Base-by-base conservation (phyloP, 1,140 invertebrate genomes). In the Drosophila chauvacae region DNA sequence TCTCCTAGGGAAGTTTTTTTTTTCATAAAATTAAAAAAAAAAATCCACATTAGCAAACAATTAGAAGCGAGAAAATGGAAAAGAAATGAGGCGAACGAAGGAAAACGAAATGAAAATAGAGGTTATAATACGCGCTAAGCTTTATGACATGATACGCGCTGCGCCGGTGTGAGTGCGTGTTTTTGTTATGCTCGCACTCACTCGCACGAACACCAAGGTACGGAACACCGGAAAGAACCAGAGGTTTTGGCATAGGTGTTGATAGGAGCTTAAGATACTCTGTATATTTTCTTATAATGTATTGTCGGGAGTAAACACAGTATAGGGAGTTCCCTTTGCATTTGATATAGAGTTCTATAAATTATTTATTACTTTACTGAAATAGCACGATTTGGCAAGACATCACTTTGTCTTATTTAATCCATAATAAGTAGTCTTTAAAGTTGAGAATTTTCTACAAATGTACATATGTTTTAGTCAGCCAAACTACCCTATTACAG, bases 91-190 rank as follows among this genome's bases (percentile, higher is more conserved):
- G 73, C 44, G 55, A 66, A 37, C 48, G 55, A 30, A 44, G 50
- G 57, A 87, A 58, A 84, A 60, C 57, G 48, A 88, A 66, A 78
- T 39, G 69, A 80, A 88, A 90, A 84, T 88, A 88, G 80, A 88
- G 84, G 84, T 88, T 90, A 88, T 88, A 88, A 90, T 81, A 79
- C 84, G 77, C 80, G 80, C 80, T 88, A 88, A 87, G 80, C 80
- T 87, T 87, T 88, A 78, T 70, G 72, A 79, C 80, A 87, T 87
- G 84, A 88, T 80, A 84, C 45, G 83, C 66, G 76, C 60, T 47
- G 61, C 37, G 71, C 63, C 48, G 55, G 76, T 87, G 77, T 86
- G 56, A 51, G 42, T 60, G 53, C 35, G 73, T 73, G 57, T 75
- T 77, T 77, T 78, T 78, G 75, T 78, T 78, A 88, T 73, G 71